Conservation (phyloP, 2,888 invertebrate genomes). For the Ellobium chinense region DNA sequence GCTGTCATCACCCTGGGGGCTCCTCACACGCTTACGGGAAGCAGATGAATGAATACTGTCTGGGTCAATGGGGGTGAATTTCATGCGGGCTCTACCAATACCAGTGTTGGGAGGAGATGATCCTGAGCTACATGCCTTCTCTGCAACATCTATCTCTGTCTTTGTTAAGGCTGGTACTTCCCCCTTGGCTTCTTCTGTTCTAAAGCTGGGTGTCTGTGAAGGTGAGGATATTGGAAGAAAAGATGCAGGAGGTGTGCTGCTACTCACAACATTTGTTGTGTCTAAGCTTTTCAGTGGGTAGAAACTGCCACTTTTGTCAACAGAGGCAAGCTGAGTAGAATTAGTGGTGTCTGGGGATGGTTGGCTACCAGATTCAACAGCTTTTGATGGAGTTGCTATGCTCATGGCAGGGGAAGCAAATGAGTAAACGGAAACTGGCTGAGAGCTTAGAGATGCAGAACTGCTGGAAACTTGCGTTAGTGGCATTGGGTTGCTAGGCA, state of each 20-base stretch:
- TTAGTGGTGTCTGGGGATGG: conserved; percentile 43
- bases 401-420: conserved; percentile 36
- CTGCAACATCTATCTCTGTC: background rate
- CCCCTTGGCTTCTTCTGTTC: background rate
- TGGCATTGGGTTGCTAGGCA: conserved; percentile 16
- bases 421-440: conserved; percentile 41
- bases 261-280: conserved; percentile 20
- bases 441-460: conserved; percentile 19
- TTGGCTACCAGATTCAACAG: conserved; percentile 13
- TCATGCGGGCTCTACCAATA: conserved; percentile 37
- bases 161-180: background rate
- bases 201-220: background rate
- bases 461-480: conserved; percentile 10
- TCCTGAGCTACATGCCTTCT: background rate
- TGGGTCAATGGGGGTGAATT: conserved; percentile 41
- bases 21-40: background rate
- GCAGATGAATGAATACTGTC: background rate
- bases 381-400: background rate
- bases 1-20: background rate
- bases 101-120: background rate
- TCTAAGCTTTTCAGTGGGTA: background rate
- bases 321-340: background rate
- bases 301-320: background rate
- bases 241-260: conserved; percentile 23
- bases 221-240: conserved; percentile 2